Percentiles rank a stretch among this genome's conserved stretches.
Evolutionary conservation across 2,113 vertebrate genomes (phyloP).

Genomic region (Stomatorhinus ivindoensis): DNA sequence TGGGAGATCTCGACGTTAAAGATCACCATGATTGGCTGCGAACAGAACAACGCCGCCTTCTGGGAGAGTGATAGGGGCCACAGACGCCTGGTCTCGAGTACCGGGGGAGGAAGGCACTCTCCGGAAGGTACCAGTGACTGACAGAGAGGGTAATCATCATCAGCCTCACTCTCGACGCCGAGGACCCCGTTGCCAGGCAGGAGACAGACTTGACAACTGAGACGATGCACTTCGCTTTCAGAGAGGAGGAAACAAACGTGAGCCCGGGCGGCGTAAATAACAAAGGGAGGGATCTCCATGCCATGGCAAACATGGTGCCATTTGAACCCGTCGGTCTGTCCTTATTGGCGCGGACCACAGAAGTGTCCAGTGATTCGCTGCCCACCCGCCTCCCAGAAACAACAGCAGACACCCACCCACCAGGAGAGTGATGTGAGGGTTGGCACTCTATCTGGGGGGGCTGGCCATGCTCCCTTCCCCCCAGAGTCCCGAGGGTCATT

Average conservation of each 20-base stretch:
- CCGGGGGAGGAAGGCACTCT: neutral
- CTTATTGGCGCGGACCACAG: neutral
- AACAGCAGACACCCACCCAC: neutral
- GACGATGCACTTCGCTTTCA: neutral
- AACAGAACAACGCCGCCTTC: neutral
- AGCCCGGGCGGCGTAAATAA: neutral
- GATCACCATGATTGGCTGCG: neutral
- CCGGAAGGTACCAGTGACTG: neutral
- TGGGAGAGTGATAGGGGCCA: neutral
- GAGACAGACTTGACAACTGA: neutral
- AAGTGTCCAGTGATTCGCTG: neutral
- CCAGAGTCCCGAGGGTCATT: neutral
- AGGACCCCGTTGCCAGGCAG: neutral
- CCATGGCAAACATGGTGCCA: neutral
- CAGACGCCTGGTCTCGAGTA: neutral
- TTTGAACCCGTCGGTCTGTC: neutral
- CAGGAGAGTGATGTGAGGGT: neutral
- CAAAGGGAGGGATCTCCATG: neutral
- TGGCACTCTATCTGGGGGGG: neutral
- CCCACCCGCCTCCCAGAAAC: neutral
- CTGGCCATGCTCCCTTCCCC: neutral
- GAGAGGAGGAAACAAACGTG: neutral
- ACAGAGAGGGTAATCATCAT: neutral
- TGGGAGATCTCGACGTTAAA: neutral
- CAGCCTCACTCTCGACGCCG: neutral